A percentile compares a stretch with the other conserved stretches of the same genome.
Evolutionary conservation across 2,888 invertebrate species (phyloP).

Genomic region (Anodontia alba): DNA sequence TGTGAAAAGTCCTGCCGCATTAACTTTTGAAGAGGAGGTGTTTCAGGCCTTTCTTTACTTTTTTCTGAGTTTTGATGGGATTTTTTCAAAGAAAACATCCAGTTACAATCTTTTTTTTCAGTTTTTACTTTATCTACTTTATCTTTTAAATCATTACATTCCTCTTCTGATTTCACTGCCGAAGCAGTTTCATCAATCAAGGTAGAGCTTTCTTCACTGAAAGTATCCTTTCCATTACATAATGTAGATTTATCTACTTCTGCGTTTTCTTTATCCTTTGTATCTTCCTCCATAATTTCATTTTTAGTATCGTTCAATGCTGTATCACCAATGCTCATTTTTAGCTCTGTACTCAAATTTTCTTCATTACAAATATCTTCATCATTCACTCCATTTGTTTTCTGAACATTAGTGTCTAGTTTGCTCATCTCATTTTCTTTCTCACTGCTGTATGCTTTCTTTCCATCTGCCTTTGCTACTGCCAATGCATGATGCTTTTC

Average conservation of each 20-base stretch:
- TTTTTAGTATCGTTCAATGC: constrained; percentile 10
- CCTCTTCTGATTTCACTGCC: background rate
- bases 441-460: background rate
- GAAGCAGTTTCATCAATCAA: constrained; percentile 31
- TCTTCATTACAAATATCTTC: background rate
- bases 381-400: background rate
- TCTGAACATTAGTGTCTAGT: background rate
- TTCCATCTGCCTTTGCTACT: background rate
- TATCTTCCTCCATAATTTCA: background rate
- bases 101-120: constrained; percentile 40
- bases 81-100: constrained; percentile 26
- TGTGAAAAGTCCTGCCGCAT: constrained; percentile 70
- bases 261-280: background rate
- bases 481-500: background rate
- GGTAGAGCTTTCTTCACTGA: background rate
- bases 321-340: background rate
- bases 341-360: background rate
- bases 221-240: background rate
- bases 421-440: background rate
- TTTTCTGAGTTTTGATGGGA: constrained; percentile 12
- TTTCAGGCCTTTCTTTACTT: constrained; percentile 55
- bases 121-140: constrained; percentile 33
- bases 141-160: constrained; percentile 12
- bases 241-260: constrained; percentile 7
- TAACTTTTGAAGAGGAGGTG: constrained; percentile 68